These are phyloP conservation scores for Chrysolina oricalcia DNA, from an alignment of 2,888 invertebrate genomes.

Conservation along the genomic window DNA sequence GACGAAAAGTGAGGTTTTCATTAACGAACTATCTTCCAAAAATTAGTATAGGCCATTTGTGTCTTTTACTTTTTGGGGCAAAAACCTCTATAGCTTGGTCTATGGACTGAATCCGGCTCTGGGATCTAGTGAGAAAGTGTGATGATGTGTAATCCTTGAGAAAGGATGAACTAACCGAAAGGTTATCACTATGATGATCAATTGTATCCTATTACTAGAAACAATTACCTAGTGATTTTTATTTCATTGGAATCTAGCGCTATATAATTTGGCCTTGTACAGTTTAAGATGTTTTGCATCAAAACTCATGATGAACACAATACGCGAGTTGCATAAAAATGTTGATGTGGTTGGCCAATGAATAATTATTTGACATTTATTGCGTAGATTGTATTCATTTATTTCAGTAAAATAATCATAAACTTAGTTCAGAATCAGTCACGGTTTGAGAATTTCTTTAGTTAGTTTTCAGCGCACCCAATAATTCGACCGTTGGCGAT, in stretches of 20 bases:
- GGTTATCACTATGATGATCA: slow-evolving; percentile 5
- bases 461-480: background rate
- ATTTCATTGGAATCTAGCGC: background rate
- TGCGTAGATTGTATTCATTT: background rate
- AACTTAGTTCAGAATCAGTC: background rate
- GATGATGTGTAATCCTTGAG: slow-evolving; percentile 12
- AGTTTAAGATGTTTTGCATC: background rate
- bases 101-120: background rate
- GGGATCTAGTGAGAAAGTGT: background rate
- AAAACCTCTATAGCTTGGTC: too few relatives aligned
- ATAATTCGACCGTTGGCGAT: background rate
- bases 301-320: background rate
- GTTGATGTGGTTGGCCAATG: background rate
- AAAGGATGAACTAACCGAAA: background rate
- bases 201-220: slow-evolving; percentile 7
- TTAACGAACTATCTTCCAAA: too few relatives aligned
- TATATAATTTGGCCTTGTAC: slow-evolving; percentile 7
- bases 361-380: slow-evolving; percentile 6
- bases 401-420: background rate
- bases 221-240: slow-evolving; percentile 4
- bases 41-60: too few relatives aligned
- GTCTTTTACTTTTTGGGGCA: too few relatives aligned
- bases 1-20: too few relatives aligned
- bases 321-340: background rate
- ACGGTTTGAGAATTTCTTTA: background rate